A percentile compares a stretch with the other conserved stretches of the same genome.
These are phyloP conservation scores for Cheilosia grossa DNA, from an alignment of 2,888 invertebrate genomes.

Conservation along the genomic window DNA sequence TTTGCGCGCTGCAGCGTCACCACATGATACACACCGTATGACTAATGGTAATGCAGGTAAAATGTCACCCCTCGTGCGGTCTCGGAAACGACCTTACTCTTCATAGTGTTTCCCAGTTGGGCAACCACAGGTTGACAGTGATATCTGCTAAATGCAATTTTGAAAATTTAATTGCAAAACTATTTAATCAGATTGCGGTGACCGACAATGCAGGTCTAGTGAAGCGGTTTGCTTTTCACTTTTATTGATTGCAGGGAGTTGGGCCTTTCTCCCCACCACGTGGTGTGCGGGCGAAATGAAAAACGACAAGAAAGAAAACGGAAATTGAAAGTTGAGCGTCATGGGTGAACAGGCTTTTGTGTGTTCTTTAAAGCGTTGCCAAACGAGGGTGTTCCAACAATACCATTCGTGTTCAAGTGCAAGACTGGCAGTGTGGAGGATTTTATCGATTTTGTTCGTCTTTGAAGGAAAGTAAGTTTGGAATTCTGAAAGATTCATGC, in stretches of 20 bases:
- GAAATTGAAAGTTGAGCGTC: conserved; percentile 57
- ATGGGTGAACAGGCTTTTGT: conserved; percentile 47
- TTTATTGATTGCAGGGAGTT: conserved; percentile 43
- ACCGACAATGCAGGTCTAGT: conserved; percentile 6
- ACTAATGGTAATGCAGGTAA: conserved; percentile 65
- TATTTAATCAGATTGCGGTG: conserved; percentile 13
- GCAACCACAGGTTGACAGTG: conserved; percentile 14
- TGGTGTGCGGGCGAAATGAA: conserved; percentile 10
- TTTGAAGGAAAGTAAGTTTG: conserved; percentile 1
- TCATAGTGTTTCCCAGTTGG: not conserved
- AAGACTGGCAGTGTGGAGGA: conserved; percentile 19
- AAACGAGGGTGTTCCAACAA: conserved; percentile 8
- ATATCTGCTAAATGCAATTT: conserved; percentile 12
- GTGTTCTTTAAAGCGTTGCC: not conserved
- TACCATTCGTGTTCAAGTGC: conserved; percentile 35
- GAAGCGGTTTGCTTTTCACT: conserved; percentile 31
- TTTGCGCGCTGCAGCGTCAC: conserved; percentile 35
- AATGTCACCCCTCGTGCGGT: conserved; percentile 1
- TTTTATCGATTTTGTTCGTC: conserved; percentile 35
- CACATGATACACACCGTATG: conserved; percentile 15
- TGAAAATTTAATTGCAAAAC: conserved; percentile 15
- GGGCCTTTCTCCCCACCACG: not conserved
- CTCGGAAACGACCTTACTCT: conserved; percentile 41
- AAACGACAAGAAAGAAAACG: conserved; percentile 40
- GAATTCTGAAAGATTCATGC: not conserved